Evolutionary conservation across 2,797 vertebrate species (phyloP).

Genomic region (Lacerta agilis): DNA sequence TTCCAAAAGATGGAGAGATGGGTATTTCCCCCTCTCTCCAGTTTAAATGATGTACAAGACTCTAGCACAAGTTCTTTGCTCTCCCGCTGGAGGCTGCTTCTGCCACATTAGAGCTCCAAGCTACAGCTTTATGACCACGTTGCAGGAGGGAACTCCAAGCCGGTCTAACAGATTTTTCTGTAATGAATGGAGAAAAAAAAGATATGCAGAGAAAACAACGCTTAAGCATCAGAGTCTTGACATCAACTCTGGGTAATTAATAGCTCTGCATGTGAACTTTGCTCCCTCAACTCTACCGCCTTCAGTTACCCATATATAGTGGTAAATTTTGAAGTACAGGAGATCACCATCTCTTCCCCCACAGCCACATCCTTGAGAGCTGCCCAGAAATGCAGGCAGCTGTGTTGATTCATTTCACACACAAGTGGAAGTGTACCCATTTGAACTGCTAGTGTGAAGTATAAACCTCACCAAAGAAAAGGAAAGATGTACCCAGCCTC

Average conservation of each 20-base stretch:
- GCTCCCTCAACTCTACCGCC: not conserved
- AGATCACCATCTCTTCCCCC: too few relatives aligned
- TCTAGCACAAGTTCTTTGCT: not conserved
- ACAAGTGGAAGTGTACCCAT: too few relatives aligned
- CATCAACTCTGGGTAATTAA: slow-evolving; percentile 20
- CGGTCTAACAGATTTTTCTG: slow-evolving; percentile 33
- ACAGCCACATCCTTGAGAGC: too few relatives aligned
- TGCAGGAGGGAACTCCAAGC: not conserved
- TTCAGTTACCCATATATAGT: not conserved
- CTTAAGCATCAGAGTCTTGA: slow-evolving; percentile 34
- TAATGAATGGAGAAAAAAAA: slow-evolving; percentile 57
- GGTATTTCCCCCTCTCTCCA: slow-evolving; percentile 32
- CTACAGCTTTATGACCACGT: slow-evolving; percentile 6
- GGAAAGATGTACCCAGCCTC: too few relatives aligned
- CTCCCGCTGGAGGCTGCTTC: slow-evolving; percentile 58
- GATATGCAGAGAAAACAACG: slow-evolving; percentile 10
- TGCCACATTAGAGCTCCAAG: slow-evolving; percentile 66
- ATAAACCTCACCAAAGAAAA: too few relatives aligned
- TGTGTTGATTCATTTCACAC: too few relatives aligned
- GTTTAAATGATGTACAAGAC: slow-evolving; percentile 29
- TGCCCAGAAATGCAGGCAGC: too few relatives aligned
- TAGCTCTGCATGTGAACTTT: not conserved
- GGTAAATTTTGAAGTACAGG: too few relatives aligned
- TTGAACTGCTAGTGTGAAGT: too few relatives aligned
- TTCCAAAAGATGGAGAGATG: slow-evolving; percentile 21